These are phyloP conservation scores for Pogona vitticeps DNA, from an alignment of 2,113 vertebrate species.

Conservation along the genomic window DNA sequence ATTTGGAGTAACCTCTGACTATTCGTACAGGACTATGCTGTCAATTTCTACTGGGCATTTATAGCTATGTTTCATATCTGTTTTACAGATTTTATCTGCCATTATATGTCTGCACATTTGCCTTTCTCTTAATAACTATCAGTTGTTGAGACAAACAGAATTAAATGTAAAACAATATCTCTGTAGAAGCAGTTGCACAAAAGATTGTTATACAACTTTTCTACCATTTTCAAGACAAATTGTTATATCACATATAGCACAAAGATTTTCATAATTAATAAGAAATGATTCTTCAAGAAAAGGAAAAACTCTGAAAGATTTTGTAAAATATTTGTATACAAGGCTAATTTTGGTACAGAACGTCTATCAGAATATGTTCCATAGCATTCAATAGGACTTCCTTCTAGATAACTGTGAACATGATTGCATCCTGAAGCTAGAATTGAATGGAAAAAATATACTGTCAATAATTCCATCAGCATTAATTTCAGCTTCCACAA, in stretches of 20 bases:
- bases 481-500: too few relatives aligned
- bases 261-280: background rate
- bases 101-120: background rate
- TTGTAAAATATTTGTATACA: too few relatives aligned
- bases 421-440: too few relatives aligned
- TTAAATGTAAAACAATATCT: background rate
- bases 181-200: background rate
- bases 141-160: fast-evolving
- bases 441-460: too few relatives aligned
- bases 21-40: background rate
- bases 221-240: background rate
- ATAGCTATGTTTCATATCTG: background rate
- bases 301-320: too few relatives aligned
- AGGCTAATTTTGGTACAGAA: too few relatives aligned
- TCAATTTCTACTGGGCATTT: conserved; percentile 15
- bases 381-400: too few relatives aligned
- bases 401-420: too few relatives aligned
- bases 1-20: background rate
- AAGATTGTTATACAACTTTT: background rate
- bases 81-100: background rate
- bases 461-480: too few relatives aligned
- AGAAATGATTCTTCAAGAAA: conserved; percentile 6
- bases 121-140: background rate
- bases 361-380: too few relatives aligned
- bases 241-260: background rate